Evolutionary conservation across 2,888 invertebrate species (phyloP).

Genomic region (Trichopoda pennipes): DNA sequence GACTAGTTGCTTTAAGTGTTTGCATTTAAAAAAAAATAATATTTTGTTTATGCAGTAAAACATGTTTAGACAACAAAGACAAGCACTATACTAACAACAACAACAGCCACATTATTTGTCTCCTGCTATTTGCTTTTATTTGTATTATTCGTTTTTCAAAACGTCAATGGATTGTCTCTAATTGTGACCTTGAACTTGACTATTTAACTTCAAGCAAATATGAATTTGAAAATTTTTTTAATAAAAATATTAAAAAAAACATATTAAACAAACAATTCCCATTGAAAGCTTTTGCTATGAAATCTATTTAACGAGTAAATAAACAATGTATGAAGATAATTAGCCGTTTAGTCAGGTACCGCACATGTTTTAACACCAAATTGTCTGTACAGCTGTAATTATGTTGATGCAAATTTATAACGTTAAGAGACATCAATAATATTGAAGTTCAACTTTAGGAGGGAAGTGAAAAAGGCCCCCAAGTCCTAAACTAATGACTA

Average conservation of each 20-base stretch:
- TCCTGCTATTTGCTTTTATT: not conserved
- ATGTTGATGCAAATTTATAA: no score
- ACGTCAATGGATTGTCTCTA: conserved; percentile 24
- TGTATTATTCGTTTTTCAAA: not conserved
- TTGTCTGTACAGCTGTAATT: no score
- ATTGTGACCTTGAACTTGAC: conserved; percentile 68
- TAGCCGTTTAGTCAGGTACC: no score
- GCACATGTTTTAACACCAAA: no score
- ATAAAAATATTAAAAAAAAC: not conserved
- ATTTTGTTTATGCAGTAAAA: not conserved
- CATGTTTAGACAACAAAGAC: not conserved
- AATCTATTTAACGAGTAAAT: no score
- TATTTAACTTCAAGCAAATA: conserved; percentile 32
- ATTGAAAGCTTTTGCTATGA: no score
- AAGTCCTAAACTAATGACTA: no score
- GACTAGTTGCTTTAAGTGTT: conserved; percentile 11
- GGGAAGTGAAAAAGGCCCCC: no score
- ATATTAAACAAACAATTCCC: not conserved
- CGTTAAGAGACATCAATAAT: no score
- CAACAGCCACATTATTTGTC: not conserved
- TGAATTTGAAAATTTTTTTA: conserved; percentile 2
- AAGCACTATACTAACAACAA: no score
- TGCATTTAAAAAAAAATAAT: not conserved
- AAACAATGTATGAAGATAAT: no score
- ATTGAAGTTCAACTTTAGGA: no score